These are phyloP conservation scores for Megaceryle maxima DNA, from an alignment of 2,113 vertebrate genomes.

Conservation along the genomic window DNA sequence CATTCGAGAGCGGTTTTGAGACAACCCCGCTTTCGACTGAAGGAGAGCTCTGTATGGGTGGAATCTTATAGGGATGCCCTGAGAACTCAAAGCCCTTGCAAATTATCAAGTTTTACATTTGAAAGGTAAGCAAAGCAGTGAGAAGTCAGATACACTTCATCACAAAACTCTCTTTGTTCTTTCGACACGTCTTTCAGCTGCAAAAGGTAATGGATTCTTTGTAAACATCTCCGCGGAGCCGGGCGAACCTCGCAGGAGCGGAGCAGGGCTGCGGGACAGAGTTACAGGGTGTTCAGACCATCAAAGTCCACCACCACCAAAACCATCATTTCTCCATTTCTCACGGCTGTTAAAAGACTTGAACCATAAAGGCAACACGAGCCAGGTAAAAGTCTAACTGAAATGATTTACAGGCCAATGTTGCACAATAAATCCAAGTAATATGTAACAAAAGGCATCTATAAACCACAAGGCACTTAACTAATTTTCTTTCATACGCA, in stretches of 20 bases:
- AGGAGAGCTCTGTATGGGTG: background rate
- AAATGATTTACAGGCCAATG: conserved; percentile 28
- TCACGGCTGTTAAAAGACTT: background rate
- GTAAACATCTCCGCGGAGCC: conserved; percentile 1
- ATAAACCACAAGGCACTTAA: conserved; percentile 34
- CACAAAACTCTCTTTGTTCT: conserved; percentile 58
- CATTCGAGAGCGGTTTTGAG: conserved; percentile 23
- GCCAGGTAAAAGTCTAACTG: conserved; percentile 36
- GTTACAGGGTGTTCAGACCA: background rate
- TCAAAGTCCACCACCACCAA: background rate
- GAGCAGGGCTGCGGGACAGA: background rate
- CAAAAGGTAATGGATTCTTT: background rate
- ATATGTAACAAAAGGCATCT: conserved; percentile 12
- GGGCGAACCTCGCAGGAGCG: background rate
- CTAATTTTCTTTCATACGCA: conserved; percentile 44
- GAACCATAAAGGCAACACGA: background rate
- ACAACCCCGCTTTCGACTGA: background rate
- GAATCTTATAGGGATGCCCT: conserved; percentile 15
- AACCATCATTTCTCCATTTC: background rate
- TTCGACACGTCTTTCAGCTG: background rate
- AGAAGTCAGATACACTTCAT: conserved; percentile 52
- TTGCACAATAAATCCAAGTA: conserved; percentile 47
- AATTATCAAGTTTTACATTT: conserved; percentile 56
- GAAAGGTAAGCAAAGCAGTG: conserved; percentile 58
- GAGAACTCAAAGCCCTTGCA: conserved; percentile 44